Conservation (phyloP, 92 coral and sea anemone species). For the Epizoanthus ramosus region DNA sequence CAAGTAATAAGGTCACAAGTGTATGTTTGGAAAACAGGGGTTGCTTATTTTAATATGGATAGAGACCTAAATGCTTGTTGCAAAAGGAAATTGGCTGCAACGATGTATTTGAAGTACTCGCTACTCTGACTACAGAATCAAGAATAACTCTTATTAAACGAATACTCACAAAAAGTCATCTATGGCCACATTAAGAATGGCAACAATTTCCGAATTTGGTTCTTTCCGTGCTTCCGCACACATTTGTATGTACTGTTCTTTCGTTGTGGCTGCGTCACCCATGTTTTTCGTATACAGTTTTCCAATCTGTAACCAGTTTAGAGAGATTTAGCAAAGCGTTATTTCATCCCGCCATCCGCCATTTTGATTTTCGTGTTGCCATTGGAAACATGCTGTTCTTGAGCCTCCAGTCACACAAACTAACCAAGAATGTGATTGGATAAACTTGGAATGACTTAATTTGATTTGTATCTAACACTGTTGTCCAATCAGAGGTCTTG, state of each 20-base stretch:
- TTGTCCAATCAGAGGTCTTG: conserved; percentile 40
- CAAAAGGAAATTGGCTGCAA: not conserved
- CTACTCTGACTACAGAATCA: not conserved
- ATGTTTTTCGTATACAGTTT: conserved; percentile 28
- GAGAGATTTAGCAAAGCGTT: not conserved
- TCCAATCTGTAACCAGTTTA: not conserved
- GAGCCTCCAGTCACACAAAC: not conserved
- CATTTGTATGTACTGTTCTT: conserved; percentile 74
- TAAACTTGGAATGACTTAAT: not conserved
- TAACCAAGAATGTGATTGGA: conserved; percentile 18
- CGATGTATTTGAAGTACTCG: not conserved
- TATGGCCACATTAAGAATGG: conserved; percentile 78
- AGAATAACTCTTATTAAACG: not conserved
- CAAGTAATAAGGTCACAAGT: too few species aligned
- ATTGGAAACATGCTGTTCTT: conserved; percentile 27
- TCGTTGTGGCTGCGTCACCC: conserved; percentile 89
- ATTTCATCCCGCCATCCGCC: conserved; percentile 48
- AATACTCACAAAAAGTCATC: conserved; percentile 88
- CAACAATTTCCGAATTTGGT: conserved; percentile 80
- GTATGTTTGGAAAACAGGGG: too few species aligned
- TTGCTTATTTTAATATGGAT: too few species aligned
- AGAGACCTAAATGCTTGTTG: too few species aligned
- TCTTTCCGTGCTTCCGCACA: conserved; percentile 75
- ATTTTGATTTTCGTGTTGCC: conserved; percentile 66
- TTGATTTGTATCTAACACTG: not conserved